phyloP scores from a whole-genome alignment of 2,888 invertebrate species.

The Orthosia gothica region DNA sequence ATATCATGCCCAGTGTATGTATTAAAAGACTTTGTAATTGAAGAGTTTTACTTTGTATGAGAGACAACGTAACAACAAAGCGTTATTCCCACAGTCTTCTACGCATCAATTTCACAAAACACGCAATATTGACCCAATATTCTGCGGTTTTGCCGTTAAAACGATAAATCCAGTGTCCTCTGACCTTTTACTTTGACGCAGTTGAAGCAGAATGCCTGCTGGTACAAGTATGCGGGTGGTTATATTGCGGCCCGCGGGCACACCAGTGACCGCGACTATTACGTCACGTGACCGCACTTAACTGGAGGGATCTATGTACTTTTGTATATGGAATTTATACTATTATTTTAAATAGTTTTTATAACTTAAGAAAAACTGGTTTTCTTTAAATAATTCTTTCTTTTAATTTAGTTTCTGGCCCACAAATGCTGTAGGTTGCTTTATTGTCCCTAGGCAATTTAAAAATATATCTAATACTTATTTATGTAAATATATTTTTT shows the following conservation, averaged over 20 bases:
- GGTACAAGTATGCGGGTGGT: background rate
- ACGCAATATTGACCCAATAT: background rate
- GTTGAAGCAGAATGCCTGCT: conserved; percentile 23
- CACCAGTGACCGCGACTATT: conserved; percentile 2
- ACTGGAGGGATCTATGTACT: too few species aligned
- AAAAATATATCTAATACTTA: too few species aligned
- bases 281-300: conserved; percentile 12
- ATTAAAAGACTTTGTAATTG: background rate
- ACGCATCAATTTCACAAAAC: background rate
- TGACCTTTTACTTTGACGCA: conserved; percentile 21
- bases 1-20: too few species aligned
- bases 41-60: too few species aligned
- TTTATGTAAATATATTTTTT: too few species aligned
- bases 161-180: background rate
- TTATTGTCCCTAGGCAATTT: too few species aligned
- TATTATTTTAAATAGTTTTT: too few species aligned
- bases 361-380: background rate
- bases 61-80: background rate
- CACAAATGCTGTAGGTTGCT: too few species aligned
- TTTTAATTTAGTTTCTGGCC: too few species aligned
- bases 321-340: too few species aligned
- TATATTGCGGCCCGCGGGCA: conserved; percentile 2
- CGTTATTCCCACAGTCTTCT: background rate
- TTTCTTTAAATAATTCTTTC: background rate
- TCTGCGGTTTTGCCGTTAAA: background rate